A percentile compares a stretch with the other conserved stretches of the same genome.
phyloP scores from a whole-genome alignment of 2,113 vertebrate genomes.

The Ceuthmochares aereus region DNA sequence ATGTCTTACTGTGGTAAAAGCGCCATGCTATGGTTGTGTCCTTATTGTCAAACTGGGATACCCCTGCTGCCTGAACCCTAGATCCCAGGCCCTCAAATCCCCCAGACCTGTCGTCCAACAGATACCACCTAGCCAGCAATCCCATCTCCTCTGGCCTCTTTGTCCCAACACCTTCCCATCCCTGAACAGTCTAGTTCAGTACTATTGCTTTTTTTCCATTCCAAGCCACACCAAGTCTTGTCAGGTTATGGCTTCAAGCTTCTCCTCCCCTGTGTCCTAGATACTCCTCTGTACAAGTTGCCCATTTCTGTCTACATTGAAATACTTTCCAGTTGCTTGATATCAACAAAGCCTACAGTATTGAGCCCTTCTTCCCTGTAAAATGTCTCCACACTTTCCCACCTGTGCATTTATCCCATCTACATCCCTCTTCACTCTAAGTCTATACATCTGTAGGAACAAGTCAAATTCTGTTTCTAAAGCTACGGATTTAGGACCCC shows the following conservation, averaged over 20 bases:
- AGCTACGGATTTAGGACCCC: conserved; percentile 2
- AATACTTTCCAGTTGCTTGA: conserved; percentile 8
- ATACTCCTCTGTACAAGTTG: background rate
- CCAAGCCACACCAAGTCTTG: background rate
- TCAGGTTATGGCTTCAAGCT: background rate
- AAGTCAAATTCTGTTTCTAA: background rate
- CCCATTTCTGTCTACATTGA: background rate
- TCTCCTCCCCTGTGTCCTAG: background rate
- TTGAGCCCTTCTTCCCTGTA: too few species aligned
- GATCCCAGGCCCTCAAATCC: background rate
- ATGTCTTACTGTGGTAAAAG: background rate
- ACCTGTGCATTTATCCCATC: background rate
- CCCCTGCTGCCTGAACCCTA: background rate
- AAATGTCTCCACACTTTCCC: too few species aligned
- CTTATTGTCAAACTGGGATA: background rate
- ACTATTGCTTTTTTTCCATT: background rate
- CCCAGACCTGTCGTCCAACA: background rate
- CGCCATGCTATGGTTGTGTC: background rate
- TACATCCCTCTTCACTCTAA: background rate
- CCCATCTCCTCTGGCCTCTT: background rate
- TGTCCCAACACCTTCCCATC: background rate
- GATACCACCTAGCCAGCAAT: background rate
- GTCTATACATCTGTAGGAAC: background rate
- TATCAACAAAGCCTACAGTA: too few species aligned
- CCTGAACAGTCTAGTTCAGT: background rate